Base-by-base conservation (phyloP, 2,797 vertebrate species). In the Syngnathus rostellatus region DNA sequence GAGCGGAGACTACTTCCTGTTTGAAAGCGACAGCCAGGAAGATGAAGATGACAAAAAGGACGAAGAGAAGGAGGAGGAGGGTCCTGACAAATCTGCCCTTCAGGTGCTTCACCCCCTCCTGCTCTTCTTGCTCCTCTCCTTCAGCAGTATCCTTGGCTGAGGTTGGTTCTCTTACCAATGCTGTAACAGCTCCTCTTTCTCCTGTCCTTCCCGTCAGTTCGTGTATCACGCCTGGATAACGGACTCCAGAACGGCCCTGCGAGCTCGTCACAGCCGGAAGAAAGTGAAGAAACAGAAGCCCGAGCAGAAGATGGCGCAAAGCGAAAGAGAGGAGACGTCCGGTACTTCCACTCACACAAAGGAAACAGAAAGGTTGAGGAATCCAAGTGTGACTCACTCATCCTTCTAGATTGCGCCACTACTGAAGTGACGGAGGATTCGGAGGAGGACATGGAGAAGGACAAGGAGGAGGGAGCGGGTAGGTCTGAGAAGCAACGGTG, bases 1-100 rank as follows among this genome's bases (percentile, higher is more conserved):
- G 88, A 96, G 95, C 85, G 96, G 96, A 72, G 94, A 97, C 90
- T 98, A 98, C 89, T 98, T 97, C 92, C 92, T 98, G 77, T 98
- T 98, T 92, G 96, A 98, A 89, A 96, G 94, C 41, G 95, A 98
- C 74, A 98, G 95, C 72, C 95, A 96, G 89, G 95, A 90, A 46
- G 89, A 97, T 62, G 93, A 95, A 41, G 93, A 94, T 39, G 45
- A 51, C 21, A 25, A 58, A 40, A 14, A 73, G 21, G 66, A 77
- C 1, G 67, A 73, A 0, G 93, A 94, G 50, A 83, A 92, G 63
- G 91, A 89, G 77, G 91, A 93, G 75, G 90, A 94, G 7, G 86
- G 79, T 54, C 91, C 93, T 0, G 92, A 91, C 70, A 97, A 91
- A 77, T 95, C 95, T 14, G 95, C 94, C 0, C 96, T 98, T 50